Percentiles rank a stretch among this genome's conserved stretches.
Conservation (phyloP, 2,113 vertebrate genomes). For the Gnathonemus longibarbis region DNA sequence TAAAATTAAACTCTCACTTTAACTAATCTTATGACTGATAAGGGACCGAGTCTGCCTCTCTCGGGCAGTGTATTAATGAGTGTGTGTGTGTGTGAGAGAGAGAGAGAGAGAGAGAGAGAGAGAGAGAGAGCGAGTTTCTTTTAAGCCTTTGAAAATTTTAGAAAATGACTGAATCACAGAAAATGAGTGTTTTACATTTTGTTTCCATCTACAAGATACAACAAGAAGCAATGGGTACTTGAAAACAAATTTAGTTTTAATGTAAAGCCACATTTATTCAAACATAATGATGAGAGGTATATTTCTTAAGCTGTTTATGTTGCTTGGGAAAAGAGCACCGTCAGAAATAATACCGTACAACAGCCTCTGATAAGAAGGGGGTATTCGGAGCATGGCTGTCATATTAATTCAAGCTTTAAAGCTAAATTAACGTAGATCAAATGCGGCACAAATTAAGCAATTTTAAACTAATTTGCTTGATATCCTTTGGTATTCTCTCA, state of each 20-base stretch:
- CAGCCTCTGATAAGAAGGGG: not conserved
- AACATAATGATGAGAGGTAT: not conserved
- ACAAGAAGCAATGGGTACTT: not conserved
- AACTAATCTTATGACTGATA: not conserved
- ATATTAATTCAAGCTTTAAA: conserved; percentile 15
- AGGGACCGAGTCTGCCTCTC: not conserved
- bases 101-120: not conserved
- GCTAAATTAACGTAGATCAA: conserved; percentile 9
- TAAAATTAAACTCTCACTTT: not conserved
- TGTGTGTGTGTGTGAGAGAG: not conserved
- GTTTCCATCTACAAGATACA: not conserved
- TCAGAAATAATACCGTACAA: not conserved
- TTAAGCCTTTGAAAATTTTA: not conserved
- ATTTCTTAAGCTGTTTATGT: not conserved
- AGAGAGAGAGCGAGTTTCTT: not conserved
- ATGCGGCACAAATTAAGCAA: conserved; percentile 10
- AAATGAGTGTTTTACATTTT: not conserved
- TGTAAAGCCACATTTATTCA: not conserved
- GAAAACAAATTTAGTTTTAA: not conserved
- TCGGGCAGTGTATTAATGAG: not conserved
- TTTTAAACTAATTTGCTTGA: conserved; percentile 8
- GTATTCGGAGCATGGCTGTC: not conserved
- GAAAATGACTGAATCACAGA: not conserved
- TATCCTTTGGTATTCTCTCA: not conserved
- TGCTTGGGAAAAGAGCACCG: not conserved